phyloP scores from a whole-genome alignment of 2,888 invertebrate genomes.

The Bursaphelenchus okinawaensis region DNA sequence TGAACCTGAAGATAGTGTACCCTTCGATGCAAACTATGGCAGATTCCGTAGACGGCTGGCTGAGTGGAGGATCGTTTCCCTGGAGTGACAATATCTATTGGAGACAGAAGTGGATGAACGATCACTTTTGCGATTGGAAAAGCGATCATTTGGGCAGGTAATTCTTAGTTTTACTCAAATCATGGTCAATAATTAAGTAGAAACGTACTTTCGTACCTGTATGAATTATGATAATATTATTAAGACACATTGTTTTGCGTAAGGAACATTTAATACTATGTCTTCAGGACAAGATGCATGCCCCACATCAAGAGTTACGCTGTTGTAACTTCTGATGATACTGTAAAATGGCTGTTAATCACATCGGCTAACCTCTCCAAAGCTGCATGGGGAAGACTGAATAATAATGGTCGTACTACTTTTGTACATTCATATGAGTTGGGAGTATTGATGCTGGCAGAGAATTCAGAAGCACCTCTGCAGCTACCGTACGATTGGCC shows the following conservation, averaged over 20 bases:
- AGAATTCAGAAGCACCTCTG: conserved; percentile 23
- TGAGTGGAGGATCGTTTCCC: conserved; percentile 82
- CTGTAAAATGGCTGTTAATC: conserved; percentile 59
- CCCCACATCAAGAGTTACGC: conserved; percentile 80
- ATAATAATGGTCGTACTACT: conserved; percentile 6
- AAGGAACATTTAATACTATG: neutral
- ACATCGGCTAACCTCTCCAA: conserved; percentile 86
- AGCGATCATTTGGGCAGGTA: conserved; percentile 65
- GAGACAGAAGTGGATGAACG: conserved; percentile 3
- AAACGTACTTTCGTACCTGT: no score
- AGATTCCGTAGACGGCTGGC: conserved; percentile 74
- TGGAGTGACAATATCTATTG: conserved; percentile 68
- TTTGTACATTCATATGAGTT: conserved; percentile 41
- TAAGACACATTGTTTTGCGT: no score
- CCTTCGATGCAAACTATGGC: conserved; percentile 78
- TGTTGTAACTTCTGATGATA: conserved; percentile 21
- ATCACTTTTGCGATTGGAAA: conserved; percentile 66
- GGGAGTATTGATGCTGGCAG: conserved; percentile 42
- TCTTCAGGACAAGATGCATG: conserved; percentile 72
- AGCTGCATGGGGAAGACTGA: conserved; percentile 84
- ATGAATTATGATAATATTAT: no score
- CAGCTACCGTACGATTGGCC: conserved; percentile 48
- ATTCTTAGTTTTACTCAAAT: neutral
- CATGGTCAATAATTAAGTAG: neutral
- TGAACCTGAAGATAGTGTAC: conserved; percentile 63